phyloP scores from a whole-genome alignment of 2,888 invertebrate species.

The Ptycholaimellus sp. region DNA sequence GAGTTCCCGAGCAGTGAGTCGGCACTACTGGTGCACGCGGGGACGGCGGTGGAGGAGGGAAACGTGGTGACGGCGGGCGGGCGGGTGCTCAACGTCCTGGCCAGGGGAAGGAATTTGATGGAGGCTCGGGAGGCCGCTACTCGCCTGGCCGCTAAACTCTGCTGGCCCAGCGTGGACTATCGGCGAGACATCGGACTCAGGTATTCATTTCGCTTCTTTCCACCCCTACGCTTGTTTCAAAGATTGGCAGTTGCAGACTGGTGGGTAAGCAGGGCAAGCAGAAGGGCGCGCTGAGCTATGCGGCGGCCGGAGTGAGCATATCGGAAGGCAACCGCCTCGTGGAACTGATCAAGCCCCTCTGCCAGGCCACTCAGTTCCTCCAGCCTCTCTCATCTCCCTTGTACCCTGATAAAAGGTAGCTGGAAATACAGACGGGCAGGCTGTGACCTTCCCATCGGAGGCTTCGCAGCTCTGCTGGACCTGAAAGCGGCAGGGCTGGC shows the following conservation, averaged over 20 bases:
- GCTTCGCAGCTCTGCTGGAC: slow-evolving; percentile 80
- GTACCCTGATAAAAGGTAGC: too few relatives aligned
- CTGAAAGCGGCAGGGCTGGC: slow-evolving; percentile 42
- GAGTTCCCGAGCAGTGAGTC: too few relatives aligned
- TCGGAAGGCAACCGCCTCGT: slow-evolving; percentile 67
- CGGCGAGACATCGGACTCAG: slow-evolving; percentile 52
- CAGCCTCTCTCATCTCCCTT: too few relatives aligned
- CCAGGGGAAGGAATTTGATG: slow-evolving; percentile 42
- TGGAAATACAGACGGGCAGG: too few relatives aligned
- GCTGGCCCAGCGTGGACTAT: slow-evolving; percentile 60
- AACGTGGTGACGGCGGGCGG: slow-evolving; percentile 53
- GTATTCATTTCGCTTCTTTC: background rate
- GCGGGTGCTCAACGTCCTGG: slow-evolving; percentile 58
- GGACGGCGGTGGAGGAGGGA: slow-evolving; percentile 26
- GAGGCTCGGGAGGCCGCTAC: slow-evolving; percentile 44
- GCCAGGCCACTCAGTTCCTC: slow-evolving; percentile 12
- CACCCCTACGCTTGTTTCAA: background rate
- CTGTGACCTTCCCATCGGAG: slow-evolving; percentile 44
- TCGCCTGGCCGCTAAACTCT: slow-evolving; percentile 47
- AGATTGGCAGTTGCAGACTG: background rate
- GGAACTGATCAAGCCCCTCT: slow-evolving; percentile 51
- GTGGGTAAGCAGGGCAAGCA: background rate
- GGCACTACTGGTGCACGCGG: slow-evolving; percentile 75
- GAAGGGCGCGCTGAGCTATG: slow-evolving; percentile 62
- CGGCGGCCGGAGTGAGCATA: slow-evolving; percentile 69